phyloP scores from a whole-genome alignment of 2,888 invertebrate genomes.

The Eurois occulta region DNA sequence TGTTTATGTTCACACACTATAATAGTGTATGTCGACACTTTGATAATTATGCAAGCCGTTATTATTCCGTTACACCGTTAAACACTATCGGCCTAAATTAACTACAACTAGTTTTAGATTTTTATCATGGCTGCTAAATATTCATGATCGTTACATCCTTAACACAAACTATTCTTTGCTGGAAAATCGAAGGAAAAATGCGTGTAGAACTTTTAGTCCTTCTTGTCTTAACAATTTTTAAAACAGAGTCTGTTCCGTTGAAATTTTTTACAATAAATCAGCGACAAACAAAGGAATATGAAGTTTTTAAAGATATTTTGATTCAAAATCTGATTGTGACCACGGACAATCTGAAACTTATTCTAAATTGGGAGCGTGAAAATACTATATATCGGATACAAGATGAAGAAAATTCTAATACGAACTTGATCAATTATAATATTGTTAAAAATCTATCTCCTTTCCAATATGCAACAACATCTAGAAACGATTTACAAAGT shows the following conservation, averaged over 20 bases:
- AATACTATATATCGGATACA: slow-evolving; percentile 14
- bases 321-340: slow-evolving; percentile 69
- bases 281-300: slow-evolving; percentile 46
- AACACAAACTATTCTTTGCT: slow-evolving; percentile 5
- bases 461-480: background rate
- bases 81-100: slow-evolving; percentile 43
- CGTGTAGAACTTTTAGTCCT: slow-evolving; percentile 15
- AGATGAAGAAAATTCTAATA: background rate
- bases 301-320: slow-evolving; percentile 65
- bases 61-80: slow-evolving; percentile 34
- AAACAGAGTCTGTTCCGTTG: slow-evolving; percentile 16
- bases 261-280: slow-evolving; percentile 32
- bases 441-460: background rate
- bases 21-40: background rate
- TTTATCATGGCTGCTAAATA: slow-evolving; percentile 46
- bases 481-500: background rate
- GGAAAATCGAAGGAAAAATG: slow-evolving; percentile 33
- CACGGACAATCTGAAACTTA: slow-evolving; percentile 69
- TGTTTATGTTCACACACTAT: background rate
- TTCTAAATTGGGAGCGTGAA: slow-evolving; percentile 65
- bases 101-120: slow-evolving; percentile 25
- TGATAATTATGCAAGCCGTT: slow-evolving; percentile 44
- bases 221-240: slow-evolving; percentile 8
- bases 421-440: slow-evolving; percentile 5
- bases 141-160: slow-evolving; percentile 29